Percentiles rank a stretch among this genome's conserved stretches.
Evolutionary conservation across 2,888 invertebrate species (phyloP).

Genomic region (Zeuzera pyrina): DNA sequence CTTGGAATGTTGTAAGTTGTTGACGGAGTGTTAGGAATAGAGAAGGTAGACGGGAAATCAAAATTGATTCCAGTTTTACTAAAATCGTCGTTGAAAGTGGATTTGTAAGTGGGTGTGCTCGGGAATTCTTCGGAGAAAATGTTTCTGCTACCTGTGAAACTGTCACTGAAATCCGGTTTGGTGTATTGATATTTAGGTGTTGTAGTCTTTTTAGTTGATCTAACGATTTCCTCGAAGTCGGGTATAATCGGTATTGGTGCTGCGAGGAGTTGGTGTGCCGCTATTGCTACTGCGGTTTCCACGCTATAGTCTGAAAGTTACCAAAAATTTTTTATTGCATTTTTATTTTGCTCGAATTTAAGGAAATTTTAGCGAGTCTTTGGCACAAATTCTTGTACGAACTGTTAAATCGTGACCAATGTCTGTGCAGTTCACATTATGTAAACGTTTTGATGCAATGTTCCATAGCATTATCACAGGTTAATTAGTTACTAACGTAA

Average conservation of each 20-base stretch:
- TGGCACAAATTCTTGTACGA: too few species aligned
- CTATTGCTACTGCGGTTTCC: slow-evolving; percentile 61
- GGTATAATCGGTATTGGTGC: slow-evolving; percentile 55
- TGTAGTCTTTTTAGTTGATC: slow-evolving; percentile 29
- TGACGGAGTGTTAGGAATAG: too few species aligned
- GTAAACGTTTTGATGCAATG: too few species aligned
- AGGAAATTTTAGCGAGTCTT: too few species aligned
- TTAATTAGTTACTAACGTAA: too few species aligned
- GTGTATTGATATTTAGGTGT: slow-evolving; percentile 47
- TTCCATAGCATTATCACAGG: too few species aligned
- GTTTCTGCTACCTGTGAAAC: slow-evolving; percentile 29
- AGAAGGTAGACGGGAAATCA: background rate
- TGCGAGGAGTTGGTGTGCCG: slow-evolving; percentile 58
- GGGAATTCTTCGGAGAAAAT: slow-evolving; percentile 29
- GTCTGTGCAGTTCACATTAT: too few species aligned
- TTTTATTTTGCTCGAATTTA: too few species aligned
- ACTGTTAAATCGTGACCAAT: too few species aligned
- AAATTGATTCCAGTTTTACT: background rate
- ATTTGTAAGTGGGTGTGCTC: slow-evolving; percentile 36
- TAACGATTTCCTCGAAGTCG: slow-evolving; percentile 41
- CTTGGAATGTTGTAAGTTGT: background rate
- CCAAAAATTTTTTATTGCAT: too few species aligned
- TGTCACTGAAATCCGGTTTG: slow-evolving; percentile 35
- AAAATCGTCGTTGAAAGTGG: background rate
- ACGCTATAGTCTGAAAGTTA: slow-evolving; percentile 47